Base-by-base conservation (phyloP, 1,140 invertebrate genomes). In the Bombus pyrosoma region DNA sequence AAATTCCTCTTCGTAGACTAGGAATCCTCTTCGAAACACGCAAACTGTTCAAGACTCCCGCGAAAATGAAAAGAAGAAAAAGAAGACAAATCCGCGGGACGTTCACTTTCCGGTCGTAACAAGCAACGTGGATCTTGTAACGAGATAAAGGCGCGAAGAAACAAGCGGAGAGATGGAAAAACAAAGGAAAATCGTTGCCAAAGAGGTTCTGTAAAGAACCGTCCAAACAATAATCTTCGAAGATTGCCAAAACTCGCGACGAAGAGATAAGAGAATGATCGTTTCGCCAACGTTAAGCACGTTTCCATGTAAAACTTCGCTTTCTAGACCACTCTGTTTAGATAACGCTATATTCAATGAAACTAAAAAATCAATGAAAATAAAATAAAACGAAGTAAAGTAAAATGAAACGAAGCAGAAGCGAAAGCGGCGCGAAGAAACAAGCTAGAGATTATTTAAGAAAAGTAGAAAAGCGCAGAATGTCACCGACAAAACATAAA, bases 291-390 rank as follows among this genome's bases (percentile, higher is more conserved):
- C 15, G 39, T 72, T 73, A 62, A 34, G 53, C 68, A 85, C 28
- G 43, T 83, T 85, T 79, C 53, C 77, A 80, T 72, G 57, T 71
- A 72, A 69, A 83, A 76, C 22, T 77, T 83, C 81, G 81, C 81
- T 83, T 83, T 77, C n/a, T 83, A 77, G 62, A 77, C 77, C 12
- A 77, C 37, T 76, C 62, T 77, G 77, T 82, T 75, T 82, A 82
- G 81, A 25, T 41, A 47, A 47, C 9, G 71, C 69, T 32, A 47
- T 18, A 71, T 71, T n/a, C 15, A 41, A 3, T 37, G 15, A 68
- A 68, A 39, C 28, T 28, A 39, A 28, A 71, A 13, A 39, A 39
- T 34, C 25, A 69, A 39, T 47, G 25, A 25, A 71, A 12, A n/a
- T 13, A 72, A 18, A 43, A 18, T 43, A 32, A 72, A 5, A n/a